Conservation (phyloP, 2,888 invertebrate species). For the Dioctria rufipes region DNA sequence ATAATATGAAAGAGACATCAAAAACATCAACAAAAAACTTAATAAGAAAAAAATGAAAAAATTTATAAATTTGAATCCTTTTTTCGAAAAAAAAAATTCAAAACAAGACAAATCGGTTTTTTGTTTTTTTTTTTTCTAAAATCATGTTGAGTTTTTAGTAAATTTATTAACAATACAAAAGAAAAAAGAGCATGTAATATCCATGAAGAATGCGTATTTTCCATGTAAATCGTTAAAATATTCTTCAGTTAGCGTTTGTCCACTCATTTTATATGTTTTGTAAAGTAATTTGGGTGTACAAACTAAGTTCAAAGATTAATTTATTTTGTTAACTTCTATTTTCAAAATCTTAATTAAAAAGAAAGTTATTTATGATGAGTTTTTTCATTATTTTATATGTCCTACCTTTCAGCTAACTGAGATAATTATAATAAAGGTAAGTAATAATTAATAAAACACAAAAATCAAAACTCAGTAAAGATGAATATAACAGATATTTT, state of each 20-base stretch:
- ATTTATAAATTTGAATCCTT: conserved; percentile 19
- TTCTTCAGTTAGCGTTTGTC: conserved; percentile 45
- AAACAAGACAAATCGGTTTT: conserved; percentile 44
- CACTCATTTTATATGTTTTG: conserved; percentile 48
- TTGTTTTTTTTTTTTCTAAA: neutral
- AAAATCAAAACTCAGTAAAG: too few species aligned
- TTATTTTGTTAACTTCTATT: conserved; percentile 59
- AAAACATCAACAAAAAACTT: conserved; percentile 49
- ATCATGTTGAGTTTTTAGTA: conserved; percentile 51
- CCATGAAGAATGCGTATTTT: conserved; percentile 34
- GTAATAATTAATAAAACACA: neutral
- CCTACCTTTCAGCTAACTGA: too few species aligned
- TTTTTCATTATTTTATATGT: conserved; percentile 19
- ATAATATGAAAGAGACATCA: conserved; percentile 49
- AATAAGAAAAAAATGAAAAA: conserved; percentile 26
- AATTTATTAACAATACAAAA: neutral
- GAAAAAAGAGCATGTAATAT: neutral
- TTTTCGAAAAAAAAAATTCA: conserved; percentile 39
- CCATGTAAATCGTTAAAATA: conserved; percentile 49
- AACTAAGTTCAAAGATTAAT: conserved; percentile 54
- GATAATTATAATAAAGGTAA: conserved; percentile 24
- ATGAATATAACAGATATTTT: too few species aligned
- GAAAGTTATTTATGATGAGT: conserved; percentile 54
- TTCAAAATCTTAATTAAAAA: conserved; percentile 58
- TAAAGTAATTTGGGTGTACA: conserved; percentile 46